Evolutionary conservation across 2,113 vertebrate genomes (phyloP).

Genomic region (Gila orcuttii): DNA sequence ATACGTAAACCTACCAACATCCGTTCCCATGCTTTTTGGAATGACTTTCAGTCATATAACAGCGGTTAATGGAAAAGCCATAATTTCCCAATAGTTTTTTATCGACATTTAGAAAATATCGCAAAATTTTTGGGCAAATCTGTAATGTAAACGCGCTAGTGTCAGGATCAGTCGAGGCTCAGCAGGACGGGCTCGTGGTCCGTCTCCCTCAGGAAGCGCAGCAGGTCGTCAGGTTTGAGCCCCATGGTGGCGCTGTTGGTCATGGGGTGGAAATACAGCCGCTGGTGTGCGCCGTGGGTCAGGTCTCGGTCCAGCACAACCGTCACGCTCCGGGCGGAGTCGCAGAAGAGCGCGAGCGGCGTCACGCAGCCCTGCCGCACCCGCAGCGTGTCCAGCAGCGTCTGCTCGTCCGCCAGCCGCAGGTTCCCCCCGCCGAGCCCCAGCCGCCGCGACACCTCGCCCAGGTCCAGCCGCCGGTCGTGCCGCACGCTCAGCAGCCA

Average conservation of each 20-base stretch:
- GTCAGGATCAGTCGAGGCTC: conserved; percentile 65
- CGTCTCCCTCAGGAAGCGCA: conserved; percentile 85
- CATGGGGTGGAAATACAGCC: conserved; percentile 92
- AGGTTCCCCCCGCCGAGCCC: conserved; percentile 87
- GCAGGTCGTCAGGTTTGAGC: conserved; percentile 82
- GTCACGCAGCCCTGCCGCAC: conserved; percentile 89
- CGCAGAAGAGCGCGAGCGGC: conserved; percentile 87
- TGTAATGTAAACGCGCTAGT: too few species aligned
- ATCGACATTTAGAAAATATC: too few species aligned
- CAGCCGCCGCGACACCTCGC: conserved; percentile 89
- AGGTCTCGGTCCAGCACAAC: conserved; percentile 86
- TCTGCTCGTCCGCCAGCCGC: conserved; percentile 85
- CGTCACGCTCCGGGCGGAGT: conserved; percentile 77
- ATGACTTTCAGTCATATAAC: too few species aligned
- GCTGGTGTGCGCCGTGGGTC: conserved; percentile 80
- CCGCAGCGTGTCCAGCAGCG: conserved; percentile 88
- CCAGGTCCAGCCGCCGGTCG: conserved; percentile 85
- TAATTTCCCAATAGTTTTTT: too few species aligned
- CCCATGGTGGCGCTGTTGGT: conserved; percentile 90
- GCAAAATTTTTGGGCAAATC: too few species aligned
- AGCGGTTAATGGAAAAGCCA: too few species aligned
- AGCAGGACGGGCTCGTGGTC: conserved; percentile 84
- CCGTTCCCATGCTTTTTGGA: too few species aligned
- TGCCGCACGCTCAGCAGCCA: conserved; percentile 88
- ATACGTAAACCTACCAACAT: too few species aligned